These are phyloP conservation scores for Branchellion lobata DNA, from an alignment of 2,888 invertebrate species.

Conservation along the genomic window DNA sequence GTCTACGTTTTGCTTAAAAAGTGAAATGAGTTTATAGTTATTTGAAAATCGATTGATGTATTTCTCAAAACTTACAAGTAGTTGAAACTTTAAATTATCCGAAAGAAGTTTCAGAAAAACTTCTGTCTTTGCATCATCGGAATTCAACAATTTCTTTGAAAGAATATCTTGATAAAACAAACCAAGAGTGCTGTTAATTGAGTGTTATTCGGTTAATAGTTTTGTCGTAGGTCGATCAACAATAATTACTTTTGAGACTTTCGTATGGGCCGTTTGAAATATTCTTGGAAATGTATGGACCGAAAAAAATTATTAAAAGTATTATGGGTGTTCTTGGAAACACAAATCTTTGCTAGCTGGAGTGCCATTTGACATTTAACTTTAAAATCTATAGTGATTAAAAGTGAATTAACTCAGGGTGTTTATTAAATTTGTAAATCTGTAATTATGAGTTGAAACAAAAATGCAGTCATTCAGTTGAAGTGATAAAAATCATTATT, in stretches of 20 bases:
- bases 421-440: too few relatives aligned
- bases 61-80: too few relatives aligned
- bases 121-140: background rate
- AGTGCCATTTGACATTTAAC: background rate
- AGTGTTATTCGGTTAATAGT: background rate
- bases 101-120: background rate
- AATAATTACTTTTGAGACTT: background rate
- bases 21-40: too few relatives aligned
- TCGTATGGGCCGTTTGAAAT: background rate
- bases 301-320: background rate
- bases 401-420: too few relatives aligned
- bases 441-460: too few relatives aligned
- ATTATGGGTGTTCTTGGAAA: background rate
- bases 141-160: background rate
- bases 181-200: background rate
- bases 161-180: conserved; percentile 3
- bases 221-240: background rate
- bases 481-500: too few relatives aligned
- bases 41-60: too few relatives aligned
- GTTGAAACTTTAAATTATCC: background rate
- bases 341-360: background rate
- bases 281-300: background rate
- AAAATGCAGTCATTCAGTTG: too few relatives aligned
- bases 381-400: too few relatives aligned
- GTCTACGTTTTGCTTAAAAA: background rate